Evolutionary conservation across 1,140 invertebrate species (phyloP).

Genomic region (Pogonomyrmex barbatus): DNA sequence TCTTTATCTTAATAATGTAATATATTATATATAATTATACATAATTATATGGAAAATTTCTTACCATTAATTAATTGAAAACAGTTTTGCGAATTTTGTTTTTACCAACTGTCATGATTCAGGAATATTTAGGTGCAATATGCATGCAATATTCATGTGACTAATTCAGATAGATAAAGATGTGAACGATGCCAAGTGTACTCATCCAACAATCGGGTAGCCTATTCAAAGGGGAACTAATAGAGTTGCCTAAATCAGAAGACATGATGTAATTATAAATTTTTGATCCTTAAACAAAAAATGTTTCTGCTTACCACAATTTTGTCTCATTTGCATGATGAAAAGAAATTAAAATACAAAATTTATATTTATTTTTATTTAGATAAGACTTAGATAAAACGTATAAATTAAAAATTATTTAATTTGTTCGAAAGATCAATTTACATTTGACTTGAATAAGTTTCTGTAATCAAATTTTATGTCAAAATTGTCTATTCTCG

Average conservation of each 20-base stretch:
- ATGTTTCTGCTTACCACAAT: too few relatives aligned
- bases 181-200: neutral
- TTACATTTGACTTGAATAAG: neutral
- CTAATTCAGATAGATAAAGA: neutral
- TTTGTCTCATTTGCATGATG: neutral
- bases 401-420: neutral
- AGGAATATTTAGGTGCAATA: neutral
- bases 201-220: neutral
- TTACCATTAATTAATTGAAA: neutral
- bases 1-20: too few relatives aligned
- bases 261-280: neutral
- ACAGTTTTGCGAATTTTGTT: neutral
- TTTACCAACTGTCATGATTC: neutral
- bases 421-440: neutral
- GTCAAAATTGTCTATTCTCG: neutral
- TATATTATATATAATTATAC: too few relatives aligned
- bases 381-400: neutral
- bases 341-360: neutral
- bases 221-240: slow-evolving; percentile 4
- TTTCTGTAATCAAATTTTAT: neutral
- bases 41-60: too few relatives aligned
- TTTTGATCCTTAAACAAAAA: neutral
- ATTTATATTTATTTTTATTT: neutral
- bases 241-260: neutral
- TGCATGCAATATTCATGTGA: neutral